A percentile compares a stretch with the other conserved stretches of the same genome.
These are phyloP conservation scores for Bovichtus variegatus DNA, from an alignment of 2,797 vertebrate genomes.

Conservation along the genomic window DNA sequence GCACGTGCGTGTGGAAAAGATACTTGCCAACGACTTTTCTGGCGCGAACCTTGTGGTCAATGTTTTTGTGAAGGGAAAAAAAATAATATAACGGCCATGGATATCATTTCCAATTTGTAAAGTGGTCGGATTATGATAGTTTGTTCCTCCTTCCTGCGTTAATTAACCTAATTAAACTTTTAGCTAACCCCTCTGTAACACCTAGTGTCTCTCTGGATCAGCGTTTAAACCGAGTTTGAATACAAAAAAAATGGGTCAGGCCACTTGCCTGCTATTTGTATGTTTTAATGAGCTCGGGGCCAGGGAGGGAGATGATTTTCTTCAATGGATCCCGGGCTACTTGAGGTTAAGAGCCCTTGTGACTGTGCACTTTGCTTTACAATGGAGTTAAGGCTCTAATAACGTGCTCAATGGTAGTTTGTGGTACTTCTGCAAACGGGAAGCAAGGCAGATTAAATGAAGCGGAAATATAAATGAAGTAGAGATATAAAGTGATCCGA, in stretches of 20 bases:
- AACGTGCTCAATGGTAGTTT: neutral
- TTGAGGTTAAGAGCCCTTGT: neutral
- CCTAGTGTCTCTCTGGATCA: slow-evolving; percentile 20
- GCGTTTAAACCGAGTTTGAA: slow-evolving; percentile 29
- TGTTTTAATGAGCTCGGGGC: slow-evolving; percentile 39
- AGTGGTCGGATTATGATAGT: neutral
- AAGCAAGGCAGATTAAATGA: slow-evolving; percentile 12
- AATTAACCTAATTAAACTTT: slow-evolving; percentile 30
- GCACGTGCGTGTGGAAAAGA: too few relatives aligned
- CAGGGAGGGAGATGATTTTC: slow-evolving; percentile 26
- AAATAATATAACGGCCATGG: neutral
- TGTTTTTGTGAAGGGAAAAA: neutral
- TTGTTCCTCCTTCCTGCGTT: slow-evolving; percentile 16
- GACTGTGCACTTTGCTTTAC: neutral
- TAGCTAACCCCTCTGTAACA: slow-evolving; percentile 1
- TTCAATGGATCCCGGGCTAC: slow-evolving; percentile 17
- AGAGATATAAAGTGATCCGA: slow-evolving; percentile 31
- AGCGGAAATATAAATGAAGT: slow-evolving; percentile 25
- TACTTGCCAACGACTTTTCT: too few relatives aligned
- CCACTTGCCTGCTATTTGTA: slow-evolving; percentile 37
- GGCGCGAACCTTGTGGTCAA: neutral
- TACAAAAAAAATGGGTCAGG: slow-evolving; percentile 33
- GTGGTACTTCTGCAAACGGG: slow-evolving; percentile 4
- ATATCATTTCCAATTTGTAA: neutral
- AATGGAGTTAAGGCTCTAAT: neutral